A percentile compares a stretch with the other conserved stretches of the same genome.
phyloP scores from a whole-genome alignment of 2,888 invertebrate genomes.

The Drosophila neutralis region DNA sequence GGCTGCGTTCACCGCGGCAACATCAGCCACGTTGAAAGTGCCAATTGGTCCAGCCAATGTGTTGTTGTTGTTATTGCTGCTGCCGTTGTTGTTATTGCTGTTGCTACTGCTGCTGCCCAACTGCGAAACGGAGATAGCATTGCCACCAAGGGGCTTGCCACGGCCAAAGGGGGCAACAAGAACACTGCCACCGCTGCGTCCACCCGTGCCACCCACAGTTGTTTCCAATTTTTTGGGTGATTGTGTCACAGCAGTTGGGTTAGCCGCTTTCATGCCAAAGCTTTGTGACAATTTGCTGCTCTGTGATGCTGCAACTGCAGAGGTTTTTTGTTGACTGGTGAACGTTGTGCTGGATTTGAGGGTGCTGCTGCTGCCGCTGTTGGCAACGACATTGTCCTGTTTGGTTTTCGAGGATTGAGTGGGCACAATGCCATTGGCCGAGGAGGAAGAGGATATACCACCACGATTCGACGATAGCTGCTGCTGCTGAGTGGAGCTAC shows the following conservation, averaged over 20 bases:
- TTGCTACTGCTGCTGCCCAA: conserved; percentile 72
- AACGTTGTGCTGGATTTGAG: conserved; percentile 41
- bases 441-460: neutral
- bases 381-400: conserved; percentile 29
- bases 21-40: conserved; percentile 83
- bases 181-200: conserved; percentile 68
- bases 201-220: conserved; percentile 33
- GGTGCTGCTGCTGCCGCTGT: conserved; percentile 4
- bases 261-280: conserved; percentile 78
- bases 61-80: conserved; percentile 65
- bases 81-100: conserved; percentile 59
- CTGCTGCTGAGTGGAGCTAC: conserved; percentile 25
- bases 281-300: conserved; percentile 71
- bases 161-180: conserved; percentile 82
- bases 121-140: conserved; percentile 46
- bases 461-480: conserved; percentile 27
- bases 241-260: conserved; percentile 85
- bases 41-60: conserved; percentile 83
- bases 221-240: conserved; percentile 77
- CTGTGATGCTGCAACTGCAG: conserved; percentile 15
- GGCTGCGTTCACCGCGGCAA: conserved; percentile 81
- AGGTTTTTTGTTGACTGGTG: conserved; percentile 35
- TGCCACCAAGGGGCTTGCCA: conserved; percentile 74
- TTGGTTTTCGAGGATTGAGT: conserved; percentile 42
- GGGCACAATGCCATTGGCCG: conserved; percentile 43